Conservation (phyloP, 2,888 invertebrate species). For the Erannis defoliaria region DNA sequence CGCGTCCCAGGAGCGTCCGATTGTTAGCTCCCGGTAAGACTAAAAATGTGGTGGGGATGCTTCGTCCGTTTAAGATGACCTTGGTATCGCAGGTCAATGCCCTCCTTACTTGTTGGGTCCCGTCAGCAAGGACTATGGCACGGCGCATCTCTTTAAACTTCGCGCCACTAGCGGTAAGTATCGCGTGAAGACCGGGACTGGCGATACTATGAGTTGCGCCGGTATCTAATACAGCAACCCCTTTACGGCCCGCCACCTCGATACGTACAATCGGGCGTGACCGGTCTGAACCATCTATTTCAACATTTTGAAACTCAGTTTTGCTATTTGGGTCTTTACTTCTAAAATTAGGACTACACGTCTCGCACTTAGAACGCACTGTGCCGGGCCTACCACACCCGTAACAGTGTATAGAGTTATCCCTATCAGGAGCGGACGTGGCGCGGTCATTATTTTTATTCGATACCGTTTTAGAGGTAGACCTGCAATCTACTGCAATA, state of each 20-base stretch:
- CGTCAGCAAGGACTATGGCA: constrained; percentile 3
- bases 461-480: not conserved
- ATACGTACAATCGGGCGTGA: not conserved
- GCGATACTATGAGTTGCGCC: no score
- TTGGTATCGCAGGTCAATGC: constrained; percentile 3
- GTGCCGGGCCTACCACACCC: not conserved
- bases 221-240: not conserved
- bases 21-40: constrained; percentile 2
- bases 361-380: not conserved
- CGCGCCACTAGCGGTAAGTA: not conserved
- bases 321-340: not conserved
- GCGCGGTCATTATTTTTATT: not conserved
- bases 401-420: not conserved
- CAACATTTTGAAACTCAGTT: not conserved
- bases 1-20: not conserved
- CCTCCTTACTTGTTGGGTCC: not conserved
- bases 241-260: not conserved
- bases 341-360: not conserved
- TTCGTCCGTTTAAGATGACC: constrained; percentile 2
- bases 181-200: constrained; percentile 3
- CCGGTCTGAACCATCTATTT: no score
- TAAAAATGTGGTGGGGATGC: not conserved
- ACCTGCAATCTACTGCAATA: not conserved
- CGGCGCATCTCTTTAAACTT: constrained; percentile 1
- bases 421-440: not conserved